These are phyloP conservation scores for Varecia variegata DNA, from an alignment of 2,797 vertebrate genomes.

Conservation along the genomic window DNA sequence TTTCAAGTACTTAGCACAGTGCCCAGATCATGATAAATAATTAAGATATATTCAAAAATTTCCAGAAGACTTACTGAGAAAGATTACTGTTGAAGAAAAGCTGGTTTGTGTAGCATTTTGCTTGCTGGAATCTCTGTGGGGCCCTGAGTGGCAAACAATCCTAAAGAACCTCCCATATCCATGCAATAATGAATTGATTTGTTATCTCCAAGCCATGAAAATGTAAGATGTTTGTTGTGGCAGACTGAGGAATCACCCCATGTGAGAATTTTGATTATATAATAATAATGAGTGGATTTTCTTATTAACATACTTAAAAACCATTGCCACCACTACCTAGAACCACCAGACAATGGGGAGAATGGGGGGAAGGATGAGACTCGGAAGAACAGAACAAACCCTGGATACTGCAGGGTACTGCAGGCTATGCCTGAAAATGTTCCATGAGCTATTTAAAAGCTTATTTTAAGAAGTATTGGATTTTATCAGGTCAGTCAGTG, in stretches of 20 bases:
- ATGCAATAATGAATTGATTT: conserved; percentile 28
- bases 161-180: neutral
- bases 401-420: neutral
- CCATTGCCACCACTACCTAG: neutral
- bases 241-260: neutral
- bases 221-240: neutral
- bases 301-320: neutral
- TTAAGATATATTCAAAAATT: neutral
- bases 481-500: conserved; percentile 58
- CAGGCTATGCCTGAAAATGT: neutral
- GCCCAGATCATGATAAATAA: neutral
- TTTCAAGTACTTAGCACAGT: neutral
- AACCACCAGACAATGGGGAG: neutral
- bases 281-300: neutral
- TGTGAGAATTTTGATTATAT: conserved; percentile 1
- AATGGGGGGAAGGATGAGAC: neutral
- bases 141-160: neutral
- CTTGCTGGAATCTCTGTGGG: neutral
- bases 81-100: neutral
- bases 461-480: conserved; percentile 62
- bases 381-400: conserved; percentile 19
- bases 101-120: conserved; percentile 10
- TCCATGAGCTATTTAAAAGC: conserved; percentile 59
- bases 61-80: neutral
- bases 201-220: neutral